Evolutionary conservation across 2,888 invertebrate species (phyloP).

Genomic region (Scaptomyza reducta): DNA sequence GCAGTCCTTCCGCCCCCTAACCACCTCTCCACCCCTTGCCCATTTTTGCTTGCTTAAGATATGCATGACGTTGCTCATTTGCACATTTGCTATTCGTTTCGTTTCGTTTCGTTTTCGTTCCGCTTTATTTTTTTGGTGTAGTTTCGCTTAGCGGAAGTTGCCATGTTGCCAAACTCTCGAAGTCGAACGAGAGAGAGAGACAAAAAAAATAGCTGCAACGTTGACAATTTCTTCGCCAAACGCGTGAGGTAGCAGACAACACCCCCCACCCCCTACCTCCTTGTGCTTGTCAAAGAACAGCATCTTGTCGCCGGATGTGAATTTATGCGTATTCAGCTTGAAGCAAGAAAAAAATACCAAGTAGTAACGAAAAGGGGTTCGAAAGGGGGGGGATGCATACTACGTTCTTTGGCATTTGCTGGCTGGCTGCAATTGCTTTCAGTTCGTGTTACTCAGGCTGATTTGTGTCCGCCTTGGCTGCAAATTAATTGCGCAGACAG

Average conservation of each 20-base stretch:
- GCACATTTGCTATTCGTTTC: conserved; percentile 69
- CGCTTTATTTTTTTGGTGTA: conserved; percentile 41
- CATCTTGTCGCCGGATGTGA: conserved; percentile 78
- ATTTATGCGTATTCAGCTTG: conserved; percentile 78
- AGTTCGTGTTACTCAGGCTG: conserved; percentile 58
- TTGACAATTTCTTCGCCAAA: conserved; percentile 55
- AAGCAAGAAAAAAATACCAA: conserved; percentile 17
- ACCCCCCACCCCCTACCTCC: not conserved
- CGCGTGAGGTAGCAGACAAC: conserved; percentile 41
- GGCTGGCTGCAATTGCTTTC: conserved; percentile 44
- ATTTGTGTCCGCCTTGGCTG: conserved; percentile 70
- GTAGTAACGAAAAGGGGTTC: not conserved
- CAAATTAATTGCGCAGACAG: conserved; percentile 77
- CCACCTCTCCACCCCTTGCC: no score
- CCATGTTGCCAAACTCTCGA: conserved; percentile 74
- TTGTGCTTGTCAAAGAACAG: conserved; percentile 24
- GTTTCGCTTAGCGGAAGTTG: conserved; percentile 68
- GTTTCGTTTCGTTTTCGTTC: conserved; percentile 54
- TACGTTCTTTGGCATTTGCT: conserved; percentile 35
- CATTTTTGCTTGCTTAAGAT: conserved; percentile 62
- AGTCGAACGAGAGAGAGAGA: not conserved
- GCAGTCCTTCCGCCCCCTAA: no score
- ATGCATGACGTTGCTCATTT: conserved; percentile 75
- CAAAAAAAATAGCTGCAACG: conserved; percentile 56
- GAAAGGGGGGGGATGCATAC: not conserved